phyloP scores from a whole-genome alignment of 2,113 vertebrate genomes.

The Megatriorchis doriae region DNA sequence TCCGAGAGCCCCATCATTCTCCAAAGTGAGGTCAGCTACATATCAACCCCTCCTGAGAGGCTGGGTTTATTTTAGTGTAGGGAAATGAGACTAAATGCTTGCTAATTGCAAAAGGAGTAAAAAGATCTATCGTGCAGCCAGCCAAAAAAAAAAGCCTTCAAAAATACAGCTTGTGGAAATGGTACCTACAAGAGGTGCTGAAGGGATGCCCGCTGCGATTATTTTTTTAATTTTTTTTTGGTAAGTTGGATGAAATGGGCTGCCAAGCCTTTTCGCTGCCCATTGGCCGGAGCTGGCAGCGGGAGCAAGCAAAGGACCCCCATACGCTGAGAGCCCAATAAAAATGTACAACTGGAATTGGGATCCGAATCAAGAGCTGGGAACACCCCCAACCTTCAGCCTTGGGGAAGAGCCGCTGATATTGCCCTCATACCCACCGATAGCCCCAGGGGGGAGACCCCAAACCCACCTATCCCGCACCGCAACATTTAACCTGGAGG shows the following conservation, averaged over 20 bases:
- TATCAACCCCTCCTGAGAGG: neutral
- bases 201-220: neutral
- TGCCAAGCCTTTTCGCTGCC: neutral
- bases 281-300: neutral
- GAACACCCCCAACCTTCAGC: neutral
- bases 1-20: neutral
- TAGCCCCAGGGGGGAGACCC: neutral
- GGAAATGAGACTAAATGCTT: neutral
- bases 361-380: neutral
- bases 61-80: neutral
- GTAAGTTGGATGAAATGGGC: neutral
- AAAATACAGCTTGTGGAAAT: neutral
- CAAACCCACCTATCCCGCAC: too few species aligned
- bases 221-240: neutral
- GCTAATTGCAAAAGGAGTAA: neutral
- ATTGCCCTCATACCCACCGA: fast-evolving
- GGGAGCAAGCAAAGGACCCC: neutral
- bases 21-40: neutral
- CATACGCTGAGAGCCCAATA: neutral
- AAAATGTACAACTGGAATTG: neutral
- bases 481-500: fast-evolving
- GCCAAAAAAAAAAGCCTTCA: neutral
- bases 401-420: fast-evolving
- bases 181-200: neutral
- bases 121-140: neutral